Base-by-base conservation (phyloP, 2,797 vertebrate species). In the Thamnophis elegans region DNA sequence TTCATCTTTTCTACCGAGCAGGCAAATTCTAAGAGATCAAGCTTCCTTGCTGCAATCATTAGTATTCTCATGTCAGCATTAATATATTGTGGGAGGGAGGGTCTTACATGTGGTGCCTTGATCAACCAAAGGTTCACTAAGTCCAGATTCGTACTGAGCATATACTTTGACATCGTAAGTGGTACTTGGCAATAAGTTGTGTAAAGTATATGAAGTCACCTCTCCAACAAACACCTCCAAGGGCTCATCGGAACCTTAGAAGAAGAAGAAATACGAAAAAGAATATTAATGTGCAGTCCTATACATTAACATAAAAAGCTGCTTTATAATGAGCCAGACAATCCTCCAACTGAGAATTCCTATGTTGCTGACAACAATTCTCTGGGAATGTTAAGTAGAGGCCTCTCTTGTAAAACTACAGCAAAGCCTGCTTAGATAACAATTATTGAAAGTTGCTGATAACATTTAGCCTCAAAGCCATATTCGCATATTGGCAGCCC, bases 191-290 rank as follows among this genome's bases (percentile, higher is more conserved):
- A 97, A 97, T 90, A 99, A 98, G 95, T 99, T 99, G 95, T 99
- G 99, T 91, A 99, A 97, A 0, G 98, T 99, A 94, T 98, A 99
- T 0, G 99, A 98, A 9, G 98, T 98, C 95, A 99, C 98, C 92
- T 99, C 99, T 26, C 99, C 99, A 94, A 99, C 99, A 89, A 99
- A 99, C 92, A 98, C 96, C 73, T 99, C 99, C 94, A 98, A 95
- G 68, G 98, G 97, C 56, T 98, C 98, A 92, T 96, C 96, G 42
- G 97, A 97, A 95, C 98, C 99, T 98, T 96, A 58, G 91, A 95
- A 16, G 60, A 94, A 94, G 32, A 73, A 73, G 93, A 36, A 36
- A 94, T 25, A 95, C 12, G 20, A 94, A 92, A 95, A 90, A 42
- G 13, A 89, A n/a, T 92, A 51, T 47, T 73, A 89, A 65, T 53